Evolutionary conservation across 2,113 vertebrate species (phyloP).

Genomic region (Phalacrocorax pelagicus): DNA sequence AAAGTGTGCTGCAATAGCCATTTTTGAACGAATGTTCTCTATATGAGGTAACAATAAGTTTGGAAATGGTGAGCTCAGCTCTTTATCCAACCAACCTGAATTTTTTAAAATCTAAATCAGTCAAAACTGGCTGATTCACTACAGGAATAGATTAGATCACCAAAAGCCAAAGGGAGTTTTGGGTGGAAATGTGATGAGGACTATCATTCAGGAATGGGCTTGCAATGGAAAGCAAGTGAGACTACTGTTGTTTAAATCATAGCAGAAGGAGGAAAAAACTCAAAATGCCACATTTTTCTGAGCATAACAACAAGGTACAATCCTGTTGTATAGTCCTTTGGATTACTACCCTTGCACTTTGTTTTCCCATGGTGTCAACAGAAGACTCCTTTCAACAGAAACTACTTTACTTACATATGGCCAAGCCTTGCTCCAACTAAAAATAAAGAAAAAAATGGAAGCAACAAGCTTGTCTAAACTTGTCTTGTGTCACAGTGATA

Average conservation of each 20-base stretch:
- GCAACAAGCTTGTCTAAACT: not conserved
- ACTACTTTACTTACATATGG: rapidly evolving
- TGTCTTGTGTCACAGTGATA: not conserved
- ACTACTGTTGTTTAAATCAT: not conserved
- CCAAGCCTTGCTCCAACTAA: not conserved
- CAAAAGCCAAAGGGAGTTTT: not conserved
- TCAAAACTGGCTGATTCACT: not conserved
- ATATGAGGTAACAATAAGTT: not conserved
- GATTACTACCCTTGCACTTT: not conserved
- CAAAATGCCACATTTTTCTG: not conserved
- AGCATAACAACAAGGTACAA: not conserved
- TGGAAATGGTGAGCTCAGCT: not conserved
- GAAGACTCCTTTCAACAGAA: not conserved
- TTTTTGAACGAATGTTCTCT: not conserved
- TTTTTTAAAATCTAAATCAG: not conserved
- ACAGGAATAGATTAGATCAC: not conserved
- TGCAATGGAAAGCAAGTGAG: not conserved
- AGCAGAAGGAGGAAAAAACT: not conserved
- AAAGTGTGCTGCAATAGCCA: not conserved
- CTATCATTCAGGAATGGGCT: not conserved
- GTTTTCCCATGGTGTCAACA: not conserved
- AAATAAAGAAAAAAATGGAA: not conserved
- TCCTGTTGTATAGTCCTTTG: not conserved
- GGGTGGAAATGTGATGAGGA: not conserved
- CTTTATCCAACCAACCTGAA: not conserved